Evolutionary conservation across 2,797 vertebrate species (phyloP), one percentile per base, ranked within the genome.

Genomic region (Chromobotia macracanthus): DNA sequence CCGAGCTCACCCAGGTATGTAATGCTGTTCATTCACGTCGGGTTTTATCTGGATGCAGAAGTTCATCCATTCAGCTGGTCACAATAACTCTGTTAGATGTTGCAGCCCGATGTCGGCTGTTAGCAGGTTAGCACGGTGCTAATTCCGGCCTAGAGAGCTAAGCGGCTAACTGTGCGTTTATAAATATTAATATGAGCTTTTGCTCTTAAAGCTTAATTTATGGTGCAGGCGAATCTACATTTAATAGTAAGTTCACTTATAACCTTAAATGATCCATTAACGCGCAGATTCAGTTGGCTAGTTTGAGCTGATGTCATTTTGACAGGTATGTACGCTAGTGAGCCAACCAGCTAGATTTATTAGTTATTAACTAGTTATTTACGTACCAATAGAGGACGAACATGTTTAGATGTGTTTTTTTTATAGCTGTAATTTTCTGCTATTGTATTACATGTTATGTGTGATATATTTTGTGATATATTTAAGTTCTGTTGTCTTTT

Each of bases 1-100:
- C 5, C 51, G 0, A 69, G 79, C 16, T 82, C 75, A 76, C 86
- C 89, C 90, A 92, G 92, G 93, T 93, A 58, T 79, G 6, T 10
- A 1, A 3, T 5, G 3, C 19, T n/a, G 0, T 71, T 23, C 18
- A 19, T 56, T 64, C 48, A 0, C 11, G 5, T 58, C 7, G 7
- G n/a, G 2, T 46, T 48, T 58, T 23, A 58, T 25, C 31, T n/a
- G n/a, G 4, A 55, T 28, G 10, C 41, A 28, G 10, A 51, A 41
- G n/a, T 28, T 63, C 18, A 55, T 11, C 50, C 5, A 56, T 21
- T 56, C 4, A 11, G 10, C 19, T 2, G 11, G 53, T 56, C 4
- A 48, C 41, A 21, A 3, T 50, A 7, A 18, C 0, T 18, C 13
- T 8, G n/a, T 31, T 53, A n/a, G 41, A 51, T 46, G 44, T 55